Percentiles rank a stretch among this genome's conserved stretches.
Evolutionary conservation across 37 sponge, comb jelly and placozoan genomes (phyloP).

Genomic region (Oopsacas minuta): DNA sequence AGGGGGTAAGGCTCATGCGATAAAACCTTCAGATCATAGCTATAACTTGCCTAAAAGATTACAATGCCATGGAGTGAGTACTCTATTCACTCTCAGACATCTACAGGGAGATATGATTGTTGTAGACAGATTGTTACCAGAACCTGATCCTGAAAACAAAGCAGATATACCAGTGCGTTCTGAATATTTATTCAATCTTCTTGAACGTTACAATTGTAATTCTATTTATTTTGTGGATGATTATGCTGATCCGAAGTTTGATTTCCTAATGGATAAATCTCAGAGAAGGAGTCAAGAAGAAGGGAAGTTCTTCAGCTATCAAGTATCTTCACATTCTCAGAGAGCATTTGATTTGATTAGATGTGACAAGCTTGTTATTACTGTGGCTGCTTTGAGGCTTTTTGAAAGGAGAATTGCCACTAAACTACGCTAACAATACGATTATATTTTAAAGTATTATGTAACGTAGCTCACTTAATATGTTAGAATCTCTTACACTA

Average conservation of each 20-base stretch:
- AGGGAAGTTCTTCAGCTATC: background rate
- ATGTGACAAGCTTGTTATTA: background rate
- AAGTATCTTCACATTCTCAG: background rate
- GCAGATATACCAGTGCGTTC: background rate
- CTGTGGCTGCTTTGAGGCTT: background rate
- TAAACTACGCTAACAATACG: background rate
- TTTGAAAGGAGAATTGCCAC: background rate
- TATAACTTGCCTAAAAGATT: constrained; percentile 73
- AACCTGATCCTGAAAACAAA: background rate
- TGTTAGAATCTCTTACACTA: no score
- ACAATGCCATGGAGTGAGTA: constrained; percentile 38
- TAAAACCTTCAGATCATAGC: constrained; percentile 49
- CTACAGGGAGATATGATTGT: constrained; percentile 66
- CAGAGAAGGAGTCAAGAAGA: background rate
- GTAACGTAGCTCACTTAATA: no score
- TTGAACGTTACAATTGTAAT: background rate
- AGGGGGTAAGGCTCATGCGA: constrained; percentile 79
- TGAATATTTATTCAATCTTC: background rate
- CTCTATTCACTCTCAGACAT: constrained; percentile 66
- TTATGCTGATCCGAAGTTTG: background rate
- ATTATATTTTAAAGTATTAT: no score
- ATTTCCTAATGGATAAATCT: background rate
- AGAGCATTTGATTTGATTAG: background rate
- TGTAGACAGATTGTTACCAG: constrained; percentile 46
- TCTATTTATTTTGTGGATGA: constrained; percentile 8